Evolutionary conservation across 2,797 vertebrate species (phyloP).

Genomic region (Denticeps clupeoides): DNA sequence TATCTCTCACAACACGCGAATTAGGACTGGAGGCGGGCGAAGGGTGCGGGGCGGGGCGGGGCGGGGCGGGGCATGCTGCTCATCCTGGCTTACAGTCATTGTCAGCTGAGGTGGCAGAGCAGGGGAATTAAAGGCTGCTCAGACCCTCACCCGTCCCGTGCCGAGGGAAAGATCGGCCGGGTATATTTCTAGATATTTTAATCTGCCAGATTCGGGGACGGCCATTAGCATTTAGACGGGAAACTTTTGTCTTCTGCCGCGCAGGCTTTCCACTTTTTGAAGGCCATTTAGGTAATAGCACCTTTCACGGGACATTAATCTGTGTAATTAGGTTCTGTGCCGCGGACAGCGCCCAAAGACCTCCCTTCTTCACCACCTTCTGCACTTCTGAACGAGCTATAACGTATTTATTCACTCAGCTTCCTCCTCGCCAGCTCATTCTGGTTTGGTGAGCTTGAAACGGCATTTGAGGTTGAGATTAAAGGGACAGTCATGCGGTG

Average conservation of each 20-base stretch:
- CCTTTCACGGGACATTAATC: slow-evolving; percentile 56
- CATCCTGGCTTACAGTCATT: slow-evolving; percentile 32
- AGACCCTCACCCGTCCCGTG: slow-evolving; percentile 31
- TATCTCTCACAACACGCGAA: slow-evolving; percentile 32
- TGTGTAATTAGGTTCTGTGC: slow-evolving; percentile 52
- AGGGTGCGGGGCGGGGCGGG: slow-evolving; percentile 1
- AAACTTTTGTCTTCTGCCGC: slow-evolving; percentile 23
- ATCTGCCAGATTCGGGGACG: slow-evolving; percentile 17
- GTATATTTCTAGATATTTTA: slow-evolving; percentile 17
- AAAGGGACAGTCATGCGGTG: too few relatives aligned
- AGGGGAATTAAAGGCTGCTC: slow-evolving; percentile 35
- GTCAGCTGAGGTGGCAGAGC: slow-evolving; percentile 31
- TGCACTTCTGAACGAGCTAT: neutral
- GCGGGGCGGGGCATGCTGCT: slow-evolving; percentile 7
- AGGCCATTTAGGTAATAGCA: slow-evolving; percentile 46
- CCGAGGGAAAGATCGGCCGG: slow-evolving; percentile 21
- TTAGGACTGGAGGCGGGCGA: slow-evolving; percentile 20
- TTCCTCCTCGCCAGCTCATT: too few relatives aligned
- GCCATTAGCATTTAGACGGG: slow-evolving; percentile 30
- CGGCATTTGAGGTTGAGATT: too few relatives aligned
- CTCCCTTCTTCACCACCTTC: slow-evolving; percentile 4
- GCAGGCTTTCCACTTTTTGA: slow-evolving; percentile 17
- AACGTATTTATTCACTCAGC: slow-evolving; percentile 5
- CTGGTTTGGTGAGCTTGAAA: too few relatives aligned
- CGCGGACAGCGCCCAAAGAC: slow-evolving; percentile 9